A percentile compares a stretch with the other conserved stretches of the same genome.
Evolutionary conservation across 53 echinoderm and acorn worm species (phyloP).

Genomic region (Echinometra lucunter): DNA sequence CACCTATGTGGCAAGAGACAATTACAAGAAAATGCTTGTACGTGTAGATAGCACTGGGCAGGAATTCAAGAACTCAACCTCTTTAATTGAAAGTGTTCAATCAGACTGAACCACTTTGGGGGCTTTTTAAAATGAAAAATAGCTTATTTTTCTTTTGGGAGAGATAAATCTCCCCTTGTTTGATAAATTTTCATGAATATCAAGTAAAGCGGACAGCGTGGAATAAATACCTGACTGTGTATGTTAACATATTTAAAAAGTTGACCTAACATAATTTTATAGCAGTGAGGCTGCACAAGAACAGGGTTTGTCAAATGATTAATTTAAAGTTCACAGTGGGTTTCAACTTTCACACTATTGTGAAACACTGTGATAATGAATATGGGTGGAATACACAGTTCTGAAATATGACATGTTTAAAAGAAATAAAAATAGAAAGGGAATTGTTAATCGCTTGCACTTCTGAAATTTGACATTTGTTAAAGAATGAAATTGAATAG

Average conservation of each 20-base stretch:
- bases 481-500: not conserved
- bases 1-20: too few relatives aligned
- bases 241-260: not conserved
- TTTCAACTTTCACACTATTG: not conserved
- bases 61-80: too few relatives aligned
- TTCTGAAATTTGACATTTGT: slow-evolving; percentile 5
- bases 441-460: not conserved
- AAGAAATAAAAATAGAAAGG: not conserved
- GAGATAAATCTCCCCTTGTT: too few relatives aligned
- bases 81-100: too few relatives aligned
- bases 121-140: too few relatives aligned
- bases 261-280: not conserved
- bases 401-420: not conserved
- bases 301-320: not conserved
- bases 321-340: not conserved
- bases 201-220: too few relatives aligned
- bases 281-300: not conserved
- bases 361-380: slow-evolving; percentile 10
- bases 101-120: too few relatives aligned
- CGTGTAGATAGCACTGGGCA: too few relatives aligned
- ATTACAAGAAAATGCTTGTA: too few relatives aligned
- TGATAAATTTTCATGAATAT: too few relatives aligned
- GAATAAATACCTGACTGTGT: not conserved
- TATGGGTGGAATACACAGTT: slow-evolving; percentile 11
- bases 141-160: too few relatives aligned